phyloP scores from a whole-genome alignment of 2,797 vertebrate species.

The Alosa sapidissima region DNA sequence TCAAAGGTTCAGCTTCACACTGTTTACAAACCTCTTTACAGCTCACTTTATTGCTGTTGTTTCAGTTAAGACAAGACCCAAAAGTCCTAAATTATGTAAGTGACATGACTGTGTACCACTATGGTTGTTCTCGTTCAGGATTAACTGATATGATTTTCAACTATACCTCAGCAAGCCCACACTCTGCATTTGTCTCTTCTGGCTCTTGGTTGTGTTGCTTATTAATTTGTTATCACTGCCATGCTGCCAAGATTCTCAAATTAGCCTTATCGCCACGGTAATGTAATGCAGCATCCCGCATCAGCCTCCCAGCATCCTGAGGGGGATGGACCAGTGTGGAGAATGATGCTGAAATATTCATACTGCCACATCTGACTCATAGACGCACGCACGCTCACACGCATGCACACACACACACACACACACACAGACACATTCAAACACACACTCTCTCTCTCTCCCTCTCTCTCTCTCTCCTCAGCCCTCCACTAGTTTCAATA shows the following conservation, averaged over 20 bases:
- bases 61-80: background rate
- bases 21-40: background rate
- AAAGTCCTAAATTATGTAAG: background rate
- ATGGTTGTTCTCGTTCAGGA: background rate
- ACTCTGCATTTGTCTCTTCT: background rate
- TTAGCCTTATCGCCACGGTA: background rate
- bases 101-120: background rate
- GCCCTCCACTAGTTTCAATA: too few relatives aligned
- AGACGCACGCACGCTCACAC: background rate
- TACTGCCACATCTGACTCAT: background rate
- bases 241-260: slow-evolving; percentile 8
- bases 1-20: background rate
- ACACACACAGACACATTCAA: background rate
- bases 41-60: too few relatives aligned
- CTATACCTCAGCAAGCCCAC: background rate
- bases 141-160: background rate
- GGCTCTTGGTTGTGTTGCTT: background rate
- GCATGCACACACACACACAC: background rate
- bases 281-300: slow-evolving; percentile 11
- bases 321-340: background rate
- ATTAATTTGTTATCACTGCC: background rate
- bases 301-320: background rate
- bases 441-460: background rate
- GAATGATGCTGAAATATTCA: background rate
- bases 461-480: background rate